A percentile compares a stretch with the other conserved stretches of the same genome.
Evolutionary conservation across 2,797 vertebrate species (phyloP).

Genomic region (Gallinago nigripennis): DNA sequence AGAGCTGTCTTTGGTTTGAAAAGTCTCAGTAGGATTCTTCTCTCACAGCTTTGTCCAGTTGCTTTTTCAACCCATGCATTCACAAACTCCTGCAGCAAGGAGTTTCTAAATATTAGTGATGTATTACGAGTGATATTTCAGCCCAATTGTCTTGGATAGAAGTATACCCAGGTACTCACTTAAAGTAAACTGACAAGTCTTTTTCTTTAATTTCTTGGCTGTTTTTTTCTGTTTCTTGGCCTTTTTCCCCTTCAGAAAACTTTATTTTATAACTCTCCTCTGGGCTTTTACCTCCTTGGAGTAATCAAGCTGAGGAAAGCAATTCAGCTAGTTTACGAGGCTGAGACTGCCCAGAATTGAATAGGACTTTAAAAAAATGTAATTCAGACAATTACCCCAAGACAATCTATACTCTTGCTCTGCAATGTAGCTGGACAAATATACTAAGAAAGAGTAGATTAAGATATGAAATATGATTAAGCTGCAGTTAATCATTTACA

Average conservation of each 20-base stretch:
- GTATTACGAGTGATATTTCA: neutral
- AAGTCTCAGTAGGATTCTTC: neutral
- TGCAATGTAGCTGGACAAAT: neutral
- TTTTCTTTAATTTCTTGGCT: neutral
- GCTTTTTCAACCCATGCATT: neutral
- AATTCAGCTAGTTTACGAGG: neutral
- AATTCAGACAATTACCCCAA: neutral
- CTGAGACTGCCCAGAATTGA: neutral
- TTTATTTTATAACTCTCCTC: neutral
- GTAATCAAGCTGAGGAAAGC: neutral
- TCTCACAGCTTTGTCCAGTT: neutral
- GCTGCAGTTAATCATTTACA: neutral
- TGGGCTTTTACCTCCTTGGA: no score
- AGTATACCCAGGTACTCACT: neutral
- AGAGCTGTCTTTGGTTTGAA: neutral
- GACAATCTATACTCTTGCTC: neutral
- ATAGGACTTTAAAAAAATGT: neutral
- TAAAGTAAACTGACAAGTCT: neutral
- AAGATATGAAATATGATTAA: neutral
- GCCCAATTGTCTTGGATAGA: neutral
- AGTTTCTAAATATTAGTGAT: neutral
- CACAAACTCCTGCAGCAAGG: neutral
- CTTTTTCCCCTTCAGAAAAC: neutral
- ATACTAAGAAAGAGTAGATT: neutral
- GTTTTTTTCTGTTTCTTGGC: neutral